Evolutionary conservation across 2,113 vertebrate species (phyloP), one percentile per base, ranked within the genome.

Genomic region (Canis aureus): DNA sequence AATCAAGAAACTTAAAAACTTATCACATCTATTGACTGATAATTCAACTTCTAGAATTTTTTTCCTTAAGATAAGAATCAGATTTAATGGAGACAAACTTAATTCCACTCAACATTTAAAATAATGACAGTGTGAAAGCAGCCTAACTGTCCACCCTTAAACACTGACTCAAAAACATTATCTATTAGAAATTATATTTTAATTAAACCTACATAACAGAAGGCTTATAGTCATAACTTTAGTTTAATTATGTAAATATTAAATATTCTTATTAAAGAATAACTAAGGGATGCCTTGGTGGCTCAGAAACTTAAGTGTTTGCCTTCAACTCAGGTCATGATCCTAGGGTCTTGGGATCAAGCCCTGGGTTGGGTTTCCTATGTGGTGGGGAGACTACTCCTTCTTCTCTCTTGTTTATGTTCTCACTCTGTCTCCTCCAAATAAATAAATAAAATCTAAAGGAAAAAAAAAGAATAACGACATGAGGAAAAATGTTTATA

Each of bases 81-180:
- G 27, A 88, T 67, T 86, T 67, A 95, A 90, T 93, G 27, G n/a
- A 22, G 57, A 88, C 23, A 59, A 94, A 76, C 8, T 57, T 90
- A 74, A 4, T 53, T 43, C 23, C 53, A 20, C 3, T 82, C 0
- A 29, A 66, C 62, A 81, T 60, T 95, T 92, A 78, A 60, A 84
- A 53, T 82, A 81, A 71, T 53, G 38, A 64, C 13, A 35, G 64
- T 78, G 23, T 88, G 2, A 67, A 74, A 81, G 76, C 4, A 83
- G 7, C 2, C 57, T 59, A 59, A 35, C 92, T 53, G 2, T 15
- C 9, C 29, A 96, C 13, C 12, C 76, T 79, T 12, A 59, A 25
- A 17, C 43, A 78, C 23, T 32, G 25, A 69, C 25, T 60, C 67
- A 80, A 91, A 57, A 76, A 64, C 32, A 62, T 25, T 74, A 74